Conservation (phyloP, 2,113 vertebrate genomes). For the Phyllopteryx taeniolatus region DNA sequence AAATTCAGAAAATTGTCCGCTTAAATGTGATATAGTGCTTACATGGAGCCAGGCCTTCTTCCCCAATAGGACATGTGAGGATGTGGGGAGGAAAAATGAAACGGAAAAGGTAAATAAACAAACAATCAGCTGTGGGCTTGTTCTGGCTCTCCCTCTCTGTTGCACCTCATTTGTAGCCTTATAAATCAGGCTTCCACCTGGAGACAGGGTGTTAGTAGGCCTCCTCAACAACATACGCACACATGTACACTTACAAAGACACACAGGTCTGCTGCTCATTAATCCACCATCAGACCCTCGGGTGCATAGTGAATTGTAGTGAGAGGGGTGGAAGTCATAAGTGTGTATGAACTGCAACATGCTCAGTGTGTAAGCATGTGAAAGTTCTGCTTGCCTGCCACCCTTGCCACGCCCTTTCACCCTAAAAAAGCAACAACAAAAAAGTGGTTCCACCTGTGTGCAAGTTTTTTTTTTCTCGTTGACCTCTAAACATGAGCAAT, state of each 20-base stretch:
- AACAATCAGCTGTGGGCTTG: conserved; percentile 67
- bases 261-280: conserved; percentile 69
- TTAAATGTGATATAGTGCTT: background rate
- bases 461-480: conserved; percentile 49
- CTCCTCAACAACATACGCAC: conserved; percentile 46
- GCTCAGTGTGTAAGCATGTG: conserved; percentile 18
- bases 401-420: conserved; percentile 4
- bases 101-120: conserved; percentile 69
- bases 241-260: conserved; percentile 18
- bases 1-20: background rate
- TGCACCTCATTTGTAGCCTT: conserved; percentile 71
- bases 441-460: conserved; percentile 26
- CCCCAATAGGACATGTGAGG: conserved; percentile 10
- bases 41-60: conserved; percentile 19
- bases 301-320: conserved; percentile 27
- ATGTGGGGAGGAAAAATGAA: conserved; percentile 18
- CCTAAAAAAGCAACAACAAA: conserved; percentile 2
- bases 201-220: conserved; percentile 68
- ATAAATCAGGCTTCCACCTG: conserved; percentile 74
- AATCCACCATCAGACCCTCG: conserved; percentile 56
- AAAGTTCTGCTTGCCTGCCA: background rate
- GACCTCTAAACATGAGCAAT: conserved; percentile 60
- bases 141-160: conserved; percentile 64
- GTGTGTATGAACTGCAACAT: conserved; percentile 9
- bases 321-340: conserved; percentile 2